phyloP scores from a whole-genome alignment of 2,113 vertebrate species.

The Lagopus leucura region DNA sequence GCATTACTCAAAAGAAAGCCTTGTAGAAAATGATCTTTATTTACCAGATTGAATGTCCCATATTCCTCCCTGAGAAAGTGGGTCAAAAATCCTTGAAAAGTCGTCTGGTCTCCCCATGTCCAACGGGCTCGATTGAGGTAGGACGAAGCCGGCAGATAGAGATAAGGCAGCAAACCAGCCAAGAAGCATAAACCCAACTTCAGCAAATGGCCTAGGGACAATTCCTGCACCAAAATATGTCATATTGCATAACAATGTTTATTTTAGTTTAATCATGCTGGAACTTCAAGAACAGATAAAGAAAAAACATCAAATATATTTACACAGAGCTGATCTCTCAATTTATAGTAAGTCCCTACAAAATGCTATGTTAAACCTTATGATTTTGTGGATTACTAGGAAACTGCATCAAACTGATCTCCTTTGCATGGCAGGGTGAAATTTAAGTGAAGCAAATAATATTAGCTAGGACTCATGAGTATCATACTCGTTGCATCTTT shows the following conservation, averaged over 20 bases:
- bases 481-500: conserved; percentile 75
- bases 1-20: background rate
- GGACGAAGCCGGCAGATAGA: conserved; percentile 92
- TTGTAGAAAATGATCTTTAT: background rate
- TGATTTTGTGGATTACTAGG: conserved; percentile 78
- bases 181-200: conserved; percentile 85
- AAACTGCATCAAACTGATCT: conserved; percentile 78
- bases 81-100: conserved; percentile 88
- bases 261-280: conserved; percentile 61
- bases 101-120: conserved; percentile 98
- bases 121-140: conserved; percentile 89
- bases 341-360: conserved; percentile 77
- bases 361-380: conserved; percentile 75
- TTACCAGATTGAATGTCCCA: conserved; percentile 97
- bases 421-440: conserved; percentile 77
- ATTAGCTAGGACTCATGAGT: conserved; percentile 71
- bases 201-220: conserved; percentile 76
- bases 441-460: conserved; percentile 80
- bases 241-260: conserved; percentile 54
- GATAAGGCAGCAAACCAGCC: conserved; percentile 89
- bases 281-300: conserved; percentile 75
- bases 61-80: conserved; percentile 96
- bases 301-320: conserved; percentile 76
- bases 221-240: conserved; percentile 84
- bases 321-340: conserved; percentile 78